Percentiles rank a stretch among this genome's conserved stretches.
Evolutionary conservation across 2,797 vertebrate genomes (phyloP).

Genomic region (Cyclopterus lumpus): DNA sequence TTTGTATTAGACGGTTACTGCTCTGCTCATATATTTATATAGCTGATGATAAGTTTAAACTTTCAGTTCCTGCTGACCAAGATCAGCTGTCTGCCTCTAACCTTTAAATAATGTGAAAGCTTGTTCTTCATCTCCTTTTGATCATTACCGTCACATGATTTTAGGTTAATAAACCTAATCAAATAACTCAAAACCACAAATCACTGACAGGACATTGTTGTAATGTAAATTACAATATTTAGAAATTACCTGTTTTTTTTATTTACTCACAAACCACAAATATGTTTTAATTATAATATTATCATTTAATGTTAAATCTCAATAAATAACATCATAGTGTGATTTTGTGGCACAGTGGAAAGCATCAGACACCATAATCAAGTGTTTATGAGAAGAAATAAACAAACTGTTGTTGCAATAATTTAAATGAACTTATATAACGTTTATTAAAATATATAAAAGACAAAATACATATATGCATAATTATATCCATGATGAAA

Average conservation of each 20-base stretch:
- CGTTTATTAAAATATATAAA: constrained; percentile 89
- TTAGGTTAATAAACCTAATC: neutral
- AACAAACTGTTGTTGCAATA: constrained; percentile 26
- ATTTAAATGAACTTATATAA: constrained; percentile 77
- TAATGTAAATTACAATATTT: neutral
- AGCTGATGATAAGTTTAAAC: neutral
- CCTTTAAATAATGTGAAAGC: neutral
- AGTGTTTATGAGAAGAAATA: constrained; percentile 27
- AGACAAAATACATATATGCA: constrained; percentile 83
- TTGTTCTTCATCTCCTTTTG: neutral
- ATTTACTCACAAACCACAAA: neutral
- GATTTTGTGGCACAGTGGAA: constrained; percentile 3
- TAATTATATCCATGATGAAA: constrained; percentile 83
- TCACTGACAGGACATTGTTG: neutral
- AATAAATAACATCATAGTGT: neutral
- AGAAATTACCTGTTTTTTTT: neutral
- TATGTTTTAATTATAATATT: neutral
- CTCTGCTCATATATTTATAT: neutral
- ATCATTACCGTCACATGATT: neutral
- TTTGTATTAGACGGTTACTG: neutral
- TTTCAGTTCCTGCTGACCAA: neutral
- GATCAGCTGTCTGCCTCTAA: neutral
- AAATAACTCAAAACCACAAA: neutral
- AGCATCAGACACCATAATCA: constrained; percentile 16
- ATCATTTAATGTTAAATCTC: neutral